Base-by-base conservation (phyloP, 2,113 vertebrate species). In the Otolemur garnettii region DNA sequence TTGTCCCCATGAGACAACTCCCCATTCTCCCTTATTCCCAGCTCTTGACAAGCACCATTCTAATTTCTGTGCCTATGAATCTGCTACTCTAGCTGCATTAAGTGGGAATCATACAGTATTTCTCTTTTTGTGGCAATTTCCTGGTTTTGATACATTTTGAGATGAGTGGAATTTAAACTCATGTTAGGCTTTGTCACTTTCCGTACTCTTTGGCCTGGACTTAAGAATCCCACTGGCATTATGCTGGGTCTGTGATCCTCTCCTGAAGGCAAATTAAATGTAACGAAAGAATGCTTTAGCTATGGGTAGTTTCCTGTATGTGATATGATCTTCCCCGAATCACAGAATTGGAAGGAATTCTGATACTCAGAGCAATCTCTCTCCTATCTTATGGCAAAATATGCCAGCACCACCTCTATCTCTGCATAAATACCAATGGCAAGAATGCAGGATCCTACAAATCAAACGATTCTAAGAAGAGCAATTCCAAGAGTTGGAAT, bases 101-200 rank as follows among this genome's bases (percentile, higher is more conserved):
- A 78, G 6, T 62, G n/a, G 13, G 26, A 93, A 57, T 74, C 24
- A 38, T 22, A 22, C 1, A 53, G 42, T 30, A 22, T 26, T 92
- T 94, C 35, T 59, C 33, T 74, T 78, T 81, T 68, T 71, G 62
- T 93, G 69, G 69, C 59, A 30, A 21, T 91, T 85, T 86, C 42
- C 35, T 79, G 57, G 26, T 69, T 96, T 96, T 91, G 57, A 59
- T 85, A 45, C 22, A 50, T 79, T 14, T 85, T 22, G 42, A 50
- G 38, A 57, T 92, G 60, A 28, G 86, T 89, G 60, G 33, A 50
- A 91, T 77, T 78, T 96, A 86, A 88, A 24, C 13, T 91, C 19
- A n/a, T 5, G 9, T 69, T 68, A 53, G 69, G 50, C 4, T 5
- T 94, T 83, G 60, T 50, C 50, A 30, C 30, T 89, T 79, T 84